Percentiles rank a stretch among this genome's conserved stretches.
These are phyloP conservation scores for Leptinotarsa undecemlineata DNA, from an alignment of 1,140 invertebrate species.

Conservation along the genomic window DNA sequence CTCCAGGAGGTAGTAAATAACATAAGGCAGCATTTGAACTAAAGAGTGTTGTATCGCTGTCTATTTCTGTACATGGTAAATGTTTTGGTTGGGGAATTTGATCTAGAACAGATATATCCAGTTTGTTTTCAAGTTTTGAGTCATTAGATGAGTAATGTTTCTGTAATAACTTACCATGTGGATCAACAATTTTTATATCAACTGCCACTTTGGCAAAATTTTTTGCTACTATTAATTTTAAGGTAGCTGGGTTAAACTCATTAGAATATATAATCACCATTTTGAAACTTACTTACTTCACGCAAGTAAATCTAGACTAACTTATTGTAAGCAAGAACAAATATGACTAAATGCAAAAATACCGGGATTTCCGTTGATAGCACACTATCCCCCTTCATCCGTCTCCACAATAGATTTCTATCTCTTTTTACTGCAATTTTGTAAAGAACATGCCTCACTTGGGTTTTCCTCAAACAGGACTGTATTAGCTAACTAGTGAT, in stretches of 20 bases:
- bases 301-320: no score
- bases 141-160: no score
- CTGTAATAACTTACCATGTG: conserved; percentile 59
- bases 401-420: background rate
- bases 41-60: conserved; percentile 59
- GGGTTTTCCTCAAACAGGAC: no score
- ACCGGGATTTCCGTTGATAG: background rate
- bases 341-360: background rate
- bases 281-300: background rate
- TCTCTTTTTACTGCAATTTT: no score
- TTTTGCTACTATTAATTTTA: conserved; percentile 70
- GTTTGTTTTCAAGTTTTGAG: no score
- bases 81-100: conserved; percentile 49
- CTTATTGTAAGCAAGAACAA: background rate
- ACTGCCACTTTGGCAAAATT: conserved; percentile 64
- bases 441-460: no score
- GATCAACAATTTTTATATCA: conserved; percentile 59
- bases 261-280: conserved; percentile 62
- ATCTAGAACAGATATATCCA: conserved; percentile 41
- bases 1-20: conserved; percentile 56
- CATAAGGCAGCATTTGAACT: conserved; percentile 62
- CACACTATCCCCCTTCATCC: background rate
- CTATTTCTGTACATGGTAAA: conserved; percentile 60
- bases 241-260: conserved; percentile 70
- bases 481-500: no score